These are phyloP conservation scores for Xylocampa areola DNA, from an alignment of 2,888 invertebrate genomes.

Conservation along the genomic window DNA sequence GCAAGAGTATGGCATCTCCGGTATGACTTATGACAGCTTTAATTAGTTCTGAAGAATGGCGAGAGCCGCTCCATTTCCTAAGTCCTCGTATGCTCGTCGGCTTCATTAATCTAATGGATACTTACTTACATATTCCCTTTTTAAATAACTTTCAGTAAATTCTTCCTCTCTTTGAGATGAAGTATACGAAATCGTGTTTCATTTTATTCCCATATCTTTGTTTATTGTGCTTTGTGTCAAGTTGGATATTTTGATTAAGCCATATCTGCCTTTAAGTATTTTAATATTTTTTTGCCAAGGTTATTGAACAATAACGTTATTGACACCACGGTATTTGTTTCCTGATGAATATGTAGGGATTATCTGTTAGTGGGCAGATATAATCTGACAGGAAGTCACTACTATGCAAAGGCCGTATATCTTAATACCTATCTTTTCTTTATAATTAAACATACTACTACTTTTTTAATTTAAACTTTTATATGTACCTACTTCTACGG, in stretches of 20 bases:
- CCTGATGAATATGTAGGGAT: neutral
- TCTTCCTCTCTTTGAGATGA: too few relatives aligned
- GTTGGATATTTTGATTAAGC: constrained; percentile 5
- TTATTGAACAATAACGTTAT: constrained; percentile 12
- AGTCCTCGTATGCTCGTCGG: constrained; percentile 8
- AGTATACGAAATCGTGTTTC: too few relatives aligned
- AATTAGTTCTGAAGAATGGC: constrained; percentile 46
- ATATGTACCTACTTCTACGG: too few relatives aligned
- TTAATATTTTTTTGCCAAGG: constrained; percentile 1
- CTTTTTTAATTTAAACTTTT: too few relatives aligned
- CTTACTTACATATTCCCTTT: constrained; percentile 4
- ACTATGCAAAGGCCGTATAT: neutral
- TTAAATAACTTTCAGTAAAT: neutral
- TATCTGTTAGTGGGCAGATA: too few relatives aligned
- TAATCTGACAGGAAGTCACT: neutral
- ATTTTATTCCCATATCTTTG: constrained; percentile 4
- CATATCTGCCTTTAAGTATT: constrained; percentile 2
- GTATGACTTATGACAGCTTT: constrained; percentile 26
- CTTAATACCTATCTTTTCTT: too few relatives aligned
- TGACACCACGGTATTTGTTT: constrained; percentile 9
- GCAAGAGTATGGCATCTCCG: neutral
- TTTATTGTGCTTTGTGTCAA: neutral
- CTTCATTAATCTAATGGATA: constrained; percentile 16
- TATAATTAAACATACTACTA: too few relatives aligned
- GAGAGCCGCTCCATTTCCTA: constrained; percentile 20